Percentiles rank a stretch among this genome's conserved stretches.
Conservation (phyloP, 2,888 invertebrate species). For the Acanthoscelides obtectus region DNA sequence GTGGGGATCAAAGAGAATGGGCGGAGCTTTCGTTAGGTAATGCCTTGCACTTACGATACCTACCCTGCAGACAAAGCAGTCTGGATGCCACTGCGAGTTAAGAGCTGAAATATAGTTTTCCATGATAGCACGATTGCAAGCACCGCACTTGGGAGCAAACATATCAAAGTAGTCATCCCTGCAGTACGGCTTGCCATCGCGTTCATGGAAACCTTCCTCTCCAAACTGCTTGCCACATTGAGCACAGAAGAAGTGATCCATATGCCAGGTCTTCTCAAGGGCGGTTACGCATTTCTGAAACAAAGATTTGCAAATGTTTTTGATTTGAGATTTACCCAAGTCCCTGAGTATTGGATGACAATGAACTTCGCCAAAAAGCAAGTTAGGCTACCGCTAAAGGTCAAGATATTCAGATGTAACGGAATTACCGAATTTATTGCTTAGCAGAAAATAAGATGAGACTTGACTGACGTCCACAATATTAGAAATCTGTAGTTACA, state of each 20-base stretch:
- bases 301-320: conserved; percentile 1
- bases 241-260: conserved; percentile 98
- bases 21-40: too few relatives aligned
- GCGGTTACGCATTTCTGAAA: conserved; percentile 96
- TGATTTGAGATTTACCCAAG: not conserved
- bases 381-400: not conserved
- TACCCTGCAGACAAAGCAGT: conserved; percentile 99
- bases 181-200: conserved; percentile 94
- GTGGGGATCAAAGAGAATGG: too few relatives aligned
- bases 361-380: not conserved
- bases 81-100: conserved; percentile 97
- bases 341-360: not conserved
- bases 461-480: too few relatives aligned
- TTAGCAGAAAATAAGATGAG: too few relatives aligned
- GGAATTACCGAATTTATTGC: too few relatives aligned
- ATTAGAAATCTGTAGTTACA: too few relatives aligned
- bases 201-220: conserved; percentile 96
- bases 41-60: too few relatives aligned
- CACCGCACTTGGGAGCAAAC: conserved; percentile 98
- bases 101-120: conserved; percentile 97
- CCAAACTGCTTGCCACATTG: conserved; percentile 97
- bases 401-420: too few relatives aligned
- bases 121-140: conserved; percentile 93
- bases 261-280: conserved; percentile 96
- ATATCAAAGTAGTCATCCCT: conserved; percentile 93